phyloP scores from a whole-genome alignment of 2,888 invertebrate genomes.

The Agrotis puta region DNA sequence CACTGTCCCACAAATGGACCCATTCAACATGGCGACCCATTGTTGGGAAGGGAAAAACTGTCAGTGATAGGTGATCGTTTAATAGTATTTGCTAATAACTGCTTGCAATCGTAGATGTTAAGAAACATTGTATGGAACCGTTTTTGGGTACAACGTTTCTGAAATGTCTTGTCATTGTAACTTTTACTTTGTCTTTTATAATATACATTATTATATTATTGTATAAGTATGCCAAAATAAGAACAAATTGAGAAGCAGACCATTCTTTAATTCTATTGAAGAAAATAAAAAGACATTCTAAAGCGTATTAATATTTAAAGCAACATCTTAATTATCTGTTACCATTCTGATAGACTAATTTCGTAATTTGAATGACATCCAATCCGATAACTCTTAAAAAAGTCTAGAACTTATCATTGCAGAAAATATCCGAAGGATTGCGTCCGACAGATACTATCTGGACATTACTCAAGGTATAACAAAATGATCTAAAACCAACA shows the following conservation, averaged over 20 bases:
- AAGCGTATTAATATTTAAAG: not conserved
- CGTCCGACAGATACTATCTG: conserved; percentile 28
- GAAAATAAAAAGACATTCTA: too few species aligned
- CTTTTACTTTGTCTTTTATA: conserved; percentile 1
- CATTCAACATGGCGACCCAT: conserved; percentile 66
- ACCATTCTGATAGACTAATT: not conserved
- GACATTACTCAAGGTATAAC: conserved; percentile 55
- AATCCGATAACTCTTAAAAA: not conserved
- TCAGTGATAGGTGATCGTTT: conserved; percentile 57
- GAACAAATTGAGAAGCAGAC: not conserved
- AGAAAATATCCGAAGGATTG: conserved; percentile 27
- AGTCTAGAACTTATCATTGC: not conserved
- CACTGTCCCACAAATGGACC: conserved; percentile 70
- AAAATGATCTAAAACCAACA: conserved; percentile 46
- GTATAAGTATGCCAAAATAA: not conserved
- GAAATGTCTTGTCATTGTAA: not conserved
- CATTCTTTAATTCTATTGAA: too few species aligned
- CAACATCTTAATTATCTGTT: not conserved
- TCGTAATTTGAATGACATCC: not conserved
- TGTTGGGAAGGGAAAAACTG: conserved; percentile 69
- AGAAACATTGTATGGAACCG: conserved; percentile 18
- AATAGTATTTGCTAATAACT: conserved; percentile 42
- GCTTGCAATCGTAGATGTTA: conserved; percentile 8
- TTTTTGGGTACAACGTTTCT: conserved; percentile 7
- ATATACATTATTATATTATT: not conserved